Evolutionary conservation across 2,113 vertebrate species (phyloP).

Genomic region (Tragelaphus strepsiceros): DNA sequence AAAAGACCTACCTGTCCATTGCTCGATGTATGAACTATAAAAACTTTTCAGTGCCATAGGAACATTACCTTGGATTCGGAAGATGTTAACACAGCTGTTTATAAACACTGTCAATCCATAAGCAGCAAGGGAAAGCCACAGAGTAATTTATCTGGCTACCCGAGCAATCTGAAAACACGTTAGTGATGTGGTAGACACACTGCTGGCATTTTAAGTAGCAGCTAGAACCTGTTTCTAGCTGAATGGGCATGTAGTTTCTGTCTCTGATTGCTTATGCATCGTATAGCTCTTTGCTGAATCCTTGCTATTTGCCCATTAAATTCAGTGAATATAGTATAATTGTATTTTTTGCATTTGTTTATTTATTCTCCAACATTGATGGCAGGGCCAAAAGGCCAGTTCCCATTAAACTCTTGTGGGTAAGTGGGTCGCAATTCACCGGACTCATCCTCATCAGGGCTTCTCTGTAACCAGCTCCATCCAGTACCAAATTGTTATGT

Average conservation of each 20-base stretch:
- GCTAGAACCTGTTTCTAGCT: conserved; percentile 17
- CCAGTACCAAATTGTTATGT: background rate
- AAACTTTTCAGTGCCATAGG: background rate
- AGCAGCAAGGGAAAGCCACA: background rate
- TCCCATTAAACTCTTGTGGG: background rate
- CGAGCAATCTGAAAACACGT: background rate
- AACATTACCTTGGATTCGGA: background rate
- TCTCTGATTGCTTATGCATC: background rate
- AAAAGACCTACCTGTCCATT: background rate
- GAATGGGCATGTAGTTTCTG: background rate
- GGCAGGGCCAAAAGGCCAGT: background rate
- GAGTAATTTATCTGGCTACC: conserved; percentile 20
- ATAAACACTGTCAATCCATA: background rate
- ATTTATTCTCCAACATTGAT: background rate
- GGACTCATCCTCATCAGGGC: background rate
- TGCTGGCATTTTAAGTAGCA: conserved; percentile 28
- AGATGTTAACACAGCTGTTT: conserved; percentile 44
- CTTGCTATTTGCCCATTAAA: conserved; percentile 34
- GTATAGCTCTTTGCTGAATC: background rate
- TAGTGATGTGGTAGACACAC: background rate
- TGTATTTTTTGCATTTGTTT: background rate
- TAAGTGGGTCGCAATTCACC: background rate
- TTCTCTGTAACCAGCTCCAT: background rate
- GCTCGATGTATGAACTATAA: background rate
- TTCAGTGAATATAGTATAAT: background rate